Conservation (phyloP, 35 echinoderm and acorn worm genomes). For the Lytechinus variegatus region DNA sequence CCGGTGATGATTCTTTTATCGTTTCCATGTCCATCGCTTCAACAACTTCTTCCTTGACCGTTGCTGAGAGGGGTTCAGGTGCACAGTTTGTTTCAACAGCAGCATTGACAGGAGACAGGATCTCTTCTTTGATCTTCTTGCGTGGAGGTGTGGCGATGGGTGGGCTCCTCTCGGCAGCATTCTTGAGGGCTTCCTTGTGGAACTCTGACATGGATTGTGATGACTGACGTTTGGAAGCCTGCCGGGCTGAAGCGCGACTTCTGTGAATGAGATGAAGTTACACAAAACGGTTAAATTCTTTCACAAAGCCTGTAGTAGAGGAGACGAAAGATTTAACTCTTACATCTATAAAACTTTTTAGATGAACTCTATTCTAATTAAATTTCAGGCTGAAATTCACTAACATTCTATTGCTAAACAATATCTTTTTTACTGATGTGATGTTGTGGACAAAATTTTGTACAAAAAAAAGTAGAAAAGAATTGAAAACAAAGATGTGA, state of each 20-base stretch:
- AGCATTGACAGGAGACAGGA: not conserved
- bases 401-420: too few species aligned
- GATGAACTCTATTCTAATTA: too few species aligned
- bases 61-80: not conserved
- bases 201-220: conserved; percentile 12
- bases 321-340: too few species aligned
- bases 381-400: too few species aligned
- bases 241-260: not conserved
- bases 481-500: too few species aligned
- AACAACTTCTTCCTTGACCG: not conserved
- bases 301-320: too few species aligned
- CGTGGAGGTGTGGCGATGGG: conserved; percentile 2
- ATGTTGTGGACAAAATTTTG: too few species aligned
- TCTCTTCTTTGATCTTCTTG: conserved; percentile 32
- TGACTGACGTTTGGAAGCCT: conserved; percentile 13
- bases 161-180: not conserved
- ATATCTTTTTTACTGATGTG: too few species aligned
- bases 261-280: not conserved
- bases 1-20: not conserved
- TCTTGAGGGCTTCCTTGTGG: conserved; percentile 24
- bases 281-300: not conserved
- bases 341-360: too few species aligned
- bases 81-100: not conserved
- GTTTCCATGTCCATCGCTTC: not conserved
- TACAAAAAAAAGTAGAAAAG: too few species aligned